These are phyloP conservation scores for Ectobius pallidus DNA, from an alignment of 2,888 invertebrate genomes.

Conservation along the genomic window DNA sequence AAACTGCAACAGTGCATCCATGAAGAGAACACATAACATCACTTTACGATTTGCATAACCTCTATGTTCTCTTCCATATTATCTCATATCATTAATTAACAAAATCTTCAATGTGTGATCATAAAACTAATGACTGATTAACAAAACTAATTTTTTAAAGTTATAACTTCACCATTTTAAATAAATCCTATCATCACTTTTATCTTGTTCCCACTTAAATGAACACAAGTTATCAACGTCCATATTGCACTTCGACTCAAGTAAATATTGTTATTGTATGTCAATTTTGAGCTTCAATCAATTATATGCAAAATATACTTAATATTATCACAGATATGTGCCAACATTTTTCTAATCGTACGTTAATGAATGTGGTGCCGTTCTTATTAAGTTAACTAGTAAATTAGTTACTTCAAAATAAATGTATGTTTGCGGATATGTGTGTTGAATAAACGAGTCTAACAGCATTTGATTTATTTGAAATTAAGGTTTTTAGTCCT, in stretches of 20 bases:
- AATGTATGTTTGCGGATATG: not conserved
- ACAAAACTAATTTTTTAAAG: too few species aligned
- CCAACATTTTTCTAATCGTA: slow-evolving; percentile 12
- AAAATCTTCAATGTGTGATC: not conserved
- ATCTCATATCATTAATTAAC: not conserved
- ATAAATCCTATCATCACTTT: too few species aligned
- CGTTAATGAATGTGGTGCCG: slow-evolving; percentile 3
- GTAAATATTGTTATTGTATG: not conserved
- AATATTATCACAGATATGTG: not conserved
- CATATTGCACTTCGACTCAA: not conserved
- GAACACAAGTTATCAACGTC: not conserved
- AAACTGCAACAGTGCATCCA: slow-evolving; percentile 8
- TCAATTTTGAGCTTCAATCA: slow-evolving; percentile 2
- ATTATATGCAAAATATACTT: not conserved
- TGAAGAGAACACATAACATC: not conserved
- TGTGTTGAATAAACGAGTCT: slow-evolving; percentile 1
- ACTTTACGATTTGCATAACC: not conserved
- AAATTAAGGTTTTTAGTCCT: too few species aligned
- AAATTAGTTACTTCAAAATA: not conserved
- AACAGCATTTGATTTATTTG: too few species aligned
- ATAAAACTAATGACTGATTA: slow-evolving; percentile 4
- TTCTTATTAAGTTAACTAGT: not conserved
- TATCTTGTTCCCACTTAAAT: not conserved
- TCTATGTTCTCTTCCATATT: slow-evolving; percentile 8
- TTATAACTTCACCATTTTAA: too few species aligned